Evolutionary conservation across 2,888 invertebrate species (phyloP).

Genomic region (Cryptosula pallasiana): DNA sequence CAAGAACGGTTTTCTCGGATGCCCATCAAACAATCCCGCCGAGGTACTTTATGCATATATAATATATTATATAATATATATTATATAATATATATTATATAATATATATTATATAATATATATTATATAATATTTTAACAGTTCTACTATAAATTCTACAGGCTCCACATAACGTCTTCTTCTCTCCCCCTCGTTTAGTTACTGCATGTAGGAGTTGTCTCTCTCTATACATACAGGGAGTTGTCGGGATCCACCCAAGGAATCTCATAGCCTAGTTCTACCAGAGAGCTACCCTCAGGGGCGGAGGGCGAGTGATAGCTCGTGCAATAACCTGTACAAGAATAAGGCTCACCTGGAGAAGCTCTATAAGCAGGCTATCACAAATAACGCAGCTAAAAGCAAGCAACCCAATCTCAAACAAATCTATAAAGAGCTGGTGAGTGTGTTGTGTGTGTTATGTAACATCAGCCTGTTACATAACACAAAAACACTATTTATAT

Average conservation of each 20-base stretch:
- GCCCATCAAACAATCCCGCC: conserved; percentile 9
- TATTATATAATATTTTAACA: too few relatives aligned
- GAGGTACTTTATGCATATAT: too few relatives aligned
- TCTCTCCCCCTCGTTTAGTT: too few relatives aligned
- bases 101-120: too few relatives aligned
- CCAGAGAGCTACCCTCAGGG: conserved; percentile 83
- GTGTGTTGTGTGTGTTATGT: background rate
- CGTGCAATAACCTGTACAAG: conserved; percentile 47
- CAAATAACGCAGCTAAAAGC: conserved; percentile 46
- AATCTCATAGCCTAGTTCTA: conserved; percentile 47
- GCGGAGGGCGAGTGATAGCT: conserved; percentile 77
- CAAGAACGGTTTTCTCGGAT: conserved; percentile 51
- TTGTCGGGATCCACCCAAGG: background rate
- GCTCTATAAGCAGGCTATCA: conserved; percentile 61
- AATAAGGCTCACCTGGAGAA: conserved; percentile 50
- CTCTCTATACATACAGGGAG: background rate
- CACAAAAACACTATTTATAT: too few relatives aligned
- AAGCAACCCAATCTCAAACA: conserved; percentile 54
- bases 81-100: too few relatives aligned
- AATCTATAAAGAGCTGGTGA: conserved; percentile 66
- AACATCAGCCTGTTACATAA: too few relatives aligned
- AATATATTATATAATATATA: too few relatives aligned
- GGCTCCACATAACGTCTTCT: too few relatives aligned
- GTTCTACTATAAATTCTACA: too few relatives aligned
- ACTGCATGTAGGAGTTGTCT: background rate